Percentiles rank a stretch among this genome's conserved stretches.
Evolutionary conservation across 2,888 invertebrate species (phyloP).

Genomic region (Onthophagus sagittarius): DNA sequence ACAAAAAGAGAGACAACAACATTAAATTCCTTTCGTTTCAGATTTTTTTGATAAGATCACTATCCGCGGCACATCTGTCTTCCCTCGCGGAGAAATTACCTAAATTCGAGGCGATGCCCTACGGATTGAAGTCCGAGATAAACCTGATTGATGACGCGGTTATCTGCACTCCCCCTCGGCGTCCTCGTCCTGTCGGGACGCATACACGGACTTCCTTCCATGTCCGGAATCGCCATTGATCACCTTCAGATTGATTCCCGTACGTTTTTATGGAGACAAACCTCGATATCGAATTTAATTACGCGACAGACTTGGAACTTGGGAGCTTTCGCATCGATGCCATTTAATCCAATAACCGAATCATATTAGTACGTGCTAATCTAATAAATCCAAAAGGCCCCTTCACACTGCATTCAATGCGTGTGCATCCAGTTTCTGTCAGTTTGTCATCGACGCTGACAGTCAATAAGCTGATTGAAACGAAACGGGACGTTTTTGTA

Average conservation of each 20-base stretch:
- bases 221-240: slow-evolving; percentile 3
- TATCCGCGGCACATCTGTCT: background rate
- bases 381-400: background rate
- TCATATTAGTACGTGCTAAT: background rate
- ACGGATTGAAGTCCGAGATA: slow-evolving; percentile 8
- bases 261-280: slow-evolving; percentile 7
- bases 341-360: background rate
- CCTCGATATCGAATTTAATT: background rate
- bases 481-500: background rate
- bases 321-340: background rate
- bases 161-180: background rate
- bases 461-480: background rate
- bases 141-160: slow-evolving; percentile 10
- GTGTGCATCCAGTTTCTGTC: background rate
- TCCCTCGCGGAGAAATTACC: slow-evolving; percentile 10
- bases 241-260: slow-evolving; percentile 9
- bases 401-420: background rate
- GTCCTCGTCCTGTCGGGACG: slow-evolving; percentile 6
- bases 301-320: background rate
- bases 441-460: background rate
- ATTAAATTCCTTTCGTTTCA: slow-evolving; percentile 4
- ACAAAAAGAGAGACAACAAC: background rate
- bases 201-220: slow-evolving; percentile 5
- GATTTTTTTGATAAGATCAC: background rate
- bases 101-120: background rate